Evolutionary conservation across 2,113 vertebrate species (phyloP), one percentile per base, ranked within the genome.

Genomic region (Channa maculata): DNA sequence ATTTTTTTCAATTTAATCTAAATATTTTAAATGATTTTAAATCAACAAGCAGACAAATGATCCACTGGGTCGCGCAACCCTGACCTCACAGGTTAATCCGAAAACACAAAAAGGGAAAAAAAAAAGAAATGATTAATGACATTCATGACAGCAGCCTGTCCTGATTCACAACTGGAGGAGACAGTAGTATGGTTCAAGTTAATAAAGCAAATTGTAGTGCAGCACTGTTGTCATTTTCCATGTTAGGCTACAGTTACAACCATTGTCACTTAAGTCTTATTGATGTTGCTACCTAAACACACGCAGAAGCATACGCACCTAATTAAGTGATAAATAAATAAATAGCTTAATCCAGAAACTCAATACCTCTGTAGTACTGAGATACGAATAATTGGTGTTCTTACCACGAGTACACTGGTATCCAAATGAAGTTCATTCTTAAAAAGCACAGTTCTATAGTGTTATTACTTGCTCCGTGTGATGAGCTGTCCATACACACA

Each of bases 241-340:
- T 80, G 68, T 60, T 24, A 5, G 67, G 70, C 57, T 89, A 65
- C 38, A 65, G 84, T 88, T 88, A 86, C 82, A 85, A 57, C 50
- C 68, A 57, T 57, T 66, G 74, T 77, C 66, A 58, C 49, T 8
- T 11, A 70, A 57, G 57, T 43, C 82, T 60, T 65, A 60, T 11
- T 69, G 73, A 78, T 73, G 78, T 71, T 66, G 10, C 24, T 54
- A 5, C 39, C 6, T 4, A 62, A n/a, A 64, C 59, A 79, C 60
- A 72, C 15, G 24, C n/a, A 13, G 12, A 49, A 12, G 59, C 38
- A 68, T 0, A 54, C 58, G 66, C 58, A 80, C 39, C 74, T 65
- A 45, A 76, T 68, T 60, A 84, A 63, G 6, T 43, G 3, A 71
- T 88, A 3, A 85, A 85, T 84, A 79, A 75, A 12, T 78, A 64